phyloP scores from a whole-genome alignment of 2,113 vertebrate species.

The Cephalophus harveyi region DNA sequence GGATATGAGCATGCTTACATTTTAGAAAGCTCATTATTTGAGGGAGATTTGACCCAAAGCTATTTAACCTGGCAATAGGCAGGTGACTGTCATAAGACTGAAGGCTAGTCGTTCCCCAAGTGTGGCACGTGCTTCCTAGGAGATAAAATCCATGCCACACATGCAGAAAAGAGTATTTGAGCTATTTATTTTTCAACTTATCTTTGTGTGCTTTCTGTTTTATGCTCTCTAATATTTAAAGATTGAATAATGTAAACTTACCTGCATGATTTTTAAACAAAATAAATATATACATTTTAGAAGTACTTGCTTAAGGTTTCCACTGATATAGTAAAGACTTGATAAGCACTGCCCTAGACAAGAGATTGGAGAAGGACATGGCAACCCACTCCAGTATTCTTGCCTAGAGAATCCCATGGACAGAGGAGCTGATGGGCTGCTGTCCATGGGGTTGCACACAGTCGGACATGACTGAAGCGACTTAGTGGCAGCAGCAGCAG shows the following conservation, averaged over 20 bases:
- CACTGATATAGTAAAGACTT: neutral
- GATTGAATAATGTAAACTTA: neutral
- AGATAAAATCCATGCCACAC: neutral
- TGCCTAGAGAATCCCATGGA: neutral
- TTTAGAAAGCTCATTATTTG: neutral
- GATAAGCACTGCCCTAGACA: neutral
- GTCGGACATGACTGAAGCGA: fast-evolving
- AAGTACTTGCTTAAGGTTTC: neutral
- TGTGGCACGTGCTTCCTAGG: no score
- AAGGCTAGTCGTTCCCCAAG: neutral
- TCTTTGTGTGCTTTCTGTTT: neutral
- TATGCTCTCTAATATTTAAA: neutral
- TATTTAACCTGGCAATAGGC: neutral
- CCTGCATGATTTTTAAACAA: neutral
- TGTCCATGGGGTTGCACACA: neutral
- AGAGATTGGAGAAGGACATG: neutral
- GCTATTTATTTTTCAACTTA: neutral
- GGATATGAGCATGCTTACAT: neutral
- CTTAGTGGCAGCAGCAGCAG: neutral
- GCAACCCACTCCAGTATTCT: neutral
- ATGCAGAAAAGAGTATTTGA: neutral
- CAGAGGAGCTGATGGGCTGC: neutral
- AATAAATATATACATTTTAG: neutral
- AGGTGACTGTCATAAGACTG: neutral
- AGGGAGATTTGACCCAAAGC: neutral